These are phyloP conservation scores for Tipula unca DNA, from an alignment of 2,888 invertebrate species.

Conservation along the genomic window DNA sequence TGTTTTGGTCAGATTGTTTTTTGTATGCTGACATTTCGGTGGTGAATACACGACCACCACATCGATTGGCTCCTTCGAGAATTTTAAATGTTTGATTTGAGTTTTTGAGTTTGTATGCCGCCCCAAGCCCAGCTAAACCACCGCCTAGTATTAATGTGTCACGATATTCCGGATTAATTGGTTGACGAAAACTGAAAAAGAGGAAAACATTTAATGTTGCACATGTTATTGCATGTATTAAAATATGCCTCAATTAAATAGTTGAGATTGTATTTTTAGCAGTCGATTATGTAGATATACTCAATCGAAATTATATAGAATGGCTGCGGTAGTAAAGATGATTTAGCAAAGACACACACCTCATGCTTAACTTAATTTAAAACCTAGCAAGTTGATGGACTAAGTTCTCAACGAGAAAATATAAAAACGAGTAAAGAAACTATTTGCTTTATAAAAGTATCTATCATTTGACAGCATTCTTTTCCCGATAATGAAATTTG, in stretches of 20 bases:
- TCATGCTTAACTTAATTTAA: no score
- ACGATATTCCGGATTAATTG: neutral
- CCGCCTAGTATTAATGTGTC: constrained; percentile 15
- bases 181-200: neutral
- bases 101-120: constrained; percentile 21
- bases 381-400: no score
- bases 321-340: no score
- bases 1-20: neutral
- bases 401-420: no score
- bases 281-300: no score
- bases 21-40: constrained; percentile 17
- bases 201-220: neutral
- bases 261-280: no score
- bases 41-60: constrained; percentile 24
- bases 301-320: neutral
- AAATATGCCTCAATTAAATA: no score
- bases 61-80: constrained; percentile 22
- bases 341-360: no score
- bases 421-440: no score
- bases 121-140: constrained; percentile 10
- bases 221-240: neutral
- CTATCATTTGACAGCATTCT: no score
- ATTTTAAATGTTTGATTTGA: constrained; percentile 21
- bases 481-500: no score
- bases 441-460: no score